Evolutionary conservation across 2,888 invertebrate genomes (phyloP), one percentile per base, ranked within the genome.

Genomic region (Liposcelis brunnea): DNA sequence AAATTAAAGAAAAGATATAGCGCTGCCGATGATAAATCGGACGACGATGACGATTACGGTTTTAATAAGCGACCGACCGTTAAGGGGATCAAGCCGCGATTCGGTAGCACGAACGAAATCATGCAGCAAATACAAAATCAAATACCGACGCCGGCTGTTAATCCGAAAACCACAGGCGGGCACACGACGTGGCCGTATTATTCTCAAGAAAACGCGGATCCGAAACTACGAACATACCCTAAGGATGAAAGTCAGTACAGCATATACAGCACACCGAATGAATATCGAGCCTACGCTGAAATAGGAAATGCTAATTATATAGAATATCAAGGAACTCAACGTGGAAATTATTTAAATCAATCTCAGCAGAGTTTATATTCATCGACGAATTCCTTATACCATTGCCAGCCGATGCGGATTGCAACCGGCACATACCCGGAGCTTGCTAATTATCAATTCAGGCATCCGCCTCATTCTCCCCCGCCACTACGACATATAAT

Each of bases 1-100:
- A 69, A 86, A 50, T 71, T 89, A 12, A 77, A 83, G 53, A 80
- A 84, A 58, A 76, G 86, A 46, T 71, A 71, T 54, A 61, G 59
- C 49, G 58, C 60, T 33, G 47, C 48, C 3, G 58, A 57, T 31
- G 54, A 54, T 14, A 65, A 66, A 14, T 68, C 75, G 48, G 83
- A 82, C 43, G 80, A 82, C 48, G 85, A 86, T 53, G 86, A 87
- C 54, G 87, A 89, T 58, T 87, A 89, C 55, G 89, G 89, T 1
- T 89, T 90, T 61, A 83, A 85, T 56, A 74, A 84, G 32, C 69
- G 89, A n/a, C 89, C 89, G 0, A 84, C 85, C 1, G 89, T 90
- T 2, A 74, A 86, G 1, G 87, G 89, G 0, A 87, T 90, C 50
- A 87, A 87, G 58, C 81, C 86, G n/a, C 75, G 83, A 51, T 78